phyloP scores from a whole-genome alignment of 2,113 vertebrate genomes.

The Hyla sarda region DNA sequence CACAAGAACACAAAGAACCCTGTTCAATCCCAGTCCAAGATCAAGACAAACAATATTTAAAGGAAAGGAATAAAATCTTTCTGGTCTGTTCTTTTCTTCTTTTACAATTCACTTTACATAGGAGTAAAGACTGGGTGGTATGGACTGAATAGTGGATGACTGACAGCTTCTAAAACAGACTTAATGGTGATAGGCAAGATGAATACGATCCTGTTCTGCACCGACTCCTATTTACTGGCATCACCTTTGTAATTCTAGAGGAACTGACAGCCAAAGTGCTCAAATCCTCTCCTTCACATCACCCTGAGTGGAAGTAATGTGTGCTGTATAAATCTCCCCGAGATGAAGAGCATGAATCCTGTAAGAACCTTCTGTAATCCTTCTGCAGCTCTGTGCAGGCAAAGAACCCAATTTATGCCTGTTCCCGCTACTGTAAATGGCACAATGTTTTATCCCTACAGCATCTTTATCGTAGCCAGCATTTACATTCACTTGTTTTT shows the following conservation, averaged over 20 bases:
- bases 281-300: slow-evolving; percentile 37
- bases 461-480: neutral
- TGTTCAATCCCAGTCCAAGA: slow-evolving; percentile 7
- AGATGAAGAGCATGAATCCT: neutral
- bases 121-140: slow-evolving; percentile 34
- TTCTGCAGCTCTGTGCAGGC: neutral
- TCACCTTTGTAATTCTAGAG: slow-evolving; percentile 39
- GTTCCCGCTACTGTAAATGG: neutral
- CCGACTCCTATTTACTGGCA: slow-evolving; percentile 40
- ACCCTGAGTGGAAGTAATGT: slow-evolving; percentile 35
- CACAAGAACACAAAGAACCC: slow-evolving; percentile 25
- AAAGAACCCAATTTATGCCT: neutral
- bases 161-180: slow-evolving; percentile 38
- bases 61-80: slow-evolving; percentile 6
- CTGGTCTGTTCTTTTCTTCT: slow-evolving; percentile 12
- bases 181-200: slow-evolving; percentile 35
- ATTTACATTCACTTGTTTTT: neutral
- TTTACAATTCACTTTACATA: slow-evolving; percentile 15
- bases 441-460: neutral
- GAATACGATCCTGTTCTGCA: slow-evolving; percentile 31
- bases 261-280: slow-evolving; percentile 32
- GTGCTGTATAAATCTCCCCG: slow-evolving; percentile 7
- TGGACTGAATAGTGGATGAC: slow-evolving; percentile 1
- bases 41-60: slow-evolving; percentile 28
- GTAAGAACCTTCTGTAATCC: neutral